These are phyloP conservation scores for Taeniopygia guttata DNA, from an alignment of 2,797 vertebrate species.

Conservation along the genomic window DNA sequence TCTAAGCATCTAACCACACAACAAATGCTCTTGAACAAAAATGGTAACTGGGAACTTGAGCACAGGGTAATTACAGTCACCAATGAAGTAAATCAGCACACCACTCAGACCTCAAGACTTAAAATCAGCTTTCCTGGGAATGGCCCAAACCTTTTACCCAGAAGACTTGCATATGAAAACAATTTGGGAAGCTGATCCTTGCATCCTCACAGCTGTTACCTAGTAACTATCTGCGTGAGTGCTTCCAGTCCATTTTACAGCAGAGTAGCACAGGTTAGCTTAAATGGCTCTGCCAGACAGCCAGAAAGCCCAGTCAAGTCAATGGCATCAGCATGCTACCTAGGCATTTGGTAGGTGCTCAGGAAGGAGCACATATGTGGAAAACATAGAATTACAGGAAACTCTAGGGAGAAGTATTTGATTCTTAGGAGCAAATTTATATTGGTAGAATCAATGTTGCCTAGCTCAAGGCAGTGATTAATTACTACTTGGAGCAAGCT, in stretches of 20 bases:
- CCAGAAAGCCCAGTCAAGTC: neutral
- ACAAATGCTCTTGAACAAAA: constrained; percentile 37
- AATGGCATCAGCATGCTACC: accelerated
- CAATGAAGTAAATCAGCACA: neutral
- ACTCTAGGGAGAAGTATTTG: neutral
- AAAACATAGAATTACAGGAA: neutral
- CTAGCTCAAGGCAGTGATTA: neutral
- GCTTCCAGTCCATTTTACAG: constrained; percentile 16
- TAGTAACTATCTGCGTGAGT: neutral
- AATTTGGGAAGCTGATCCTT: constrained; percentile 4
- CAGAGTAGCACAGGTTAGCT: neutral
- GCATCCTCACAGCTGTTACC: constrained; percentile 23
- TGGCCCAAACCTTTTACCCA: neutral
- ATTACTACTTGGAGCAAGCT: neutral
- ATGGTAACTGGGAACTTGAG: neutral
- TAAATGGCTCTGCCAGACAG: neutral
- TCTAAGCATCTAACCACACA: neutral
- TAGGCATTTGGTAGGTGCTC: neutral
- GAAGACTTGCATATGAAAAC: neutral
- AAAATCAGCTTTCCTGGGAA: constrained; percentile 29
- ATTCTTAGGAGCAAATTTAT: neutral
- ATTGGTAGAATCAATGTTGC: neutral
- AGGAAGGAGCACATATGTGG: neutral
- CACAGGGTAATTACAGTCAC: neutral
- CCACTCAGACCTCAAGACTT: constrained; percentile 21